Percentiles rank a stretch among this genome's conserved stretches.
phyloP scores from a whole-genome alignment of 2,113 vertebrate species.

The Propithecus coquereli region DNA sequence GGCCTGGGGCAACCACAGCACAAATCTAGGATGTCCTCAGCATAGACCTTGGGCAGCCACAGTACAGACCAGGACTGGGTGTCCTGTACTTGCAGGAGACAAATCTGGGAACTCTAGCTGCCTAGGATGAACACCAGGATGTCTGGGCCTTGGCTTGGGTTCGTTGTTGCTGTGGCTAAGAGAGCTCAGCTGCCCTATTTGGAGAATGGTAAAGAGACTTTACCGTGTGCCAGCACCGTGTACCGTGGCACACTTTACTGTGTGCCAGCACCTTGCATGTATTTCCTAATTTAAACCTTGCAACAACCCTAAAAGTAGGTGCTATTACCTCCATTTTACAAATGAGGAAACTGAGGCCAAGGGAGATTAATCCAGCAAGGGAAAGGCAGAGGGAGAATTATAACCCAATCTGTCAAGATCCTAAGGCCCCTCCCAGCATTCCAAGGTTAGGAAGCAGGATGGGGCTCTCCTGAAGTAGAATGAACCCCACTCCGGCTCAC shows the following conservation, averaged over 20 bases:
- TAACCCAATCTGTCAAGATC: not conserved
- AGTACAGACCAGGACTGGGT: not conserved
- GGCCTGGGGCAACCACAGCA: not conserved
- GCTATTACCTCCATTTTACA: not conserved
- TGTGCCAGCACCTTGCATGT: not conserved
- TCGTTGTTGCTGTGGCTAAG: not conserved
- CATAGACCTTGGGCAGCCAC: not conserved
- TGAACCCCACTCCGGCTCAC: not conserved
- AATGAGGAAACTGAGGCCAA: slow-evolving; percentile 1
- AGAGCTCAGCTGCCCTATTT: not conserved
- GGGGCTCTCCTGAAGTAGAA: not conserved
- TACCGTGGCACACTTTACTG: no score
- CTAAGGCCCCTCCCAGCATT: not conserved
- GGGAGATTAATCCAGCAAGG: not conserved
- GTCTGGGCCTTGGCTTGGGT: not conserved
- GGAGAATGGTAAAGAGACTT: not conserved
- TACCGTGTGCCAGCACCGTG: no score
- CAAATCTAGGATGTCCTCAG: not conserved
- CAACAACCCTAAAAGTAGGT: not conserved
- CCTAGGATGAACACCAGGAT: not conserved
- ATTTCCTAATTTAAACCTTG: not conserved
- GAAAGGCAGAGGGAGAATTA: not conserved
- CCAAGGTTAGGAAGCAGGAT: not conserved
- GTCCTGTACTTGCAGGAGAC: not conserved
- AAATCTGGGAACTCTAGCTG: not conserved